These are phyloP conservation scores for Drosophila insularis DNA, from an alignment of 1,140 invertebrate genomes.

Conservation along the genomic window DNA sequence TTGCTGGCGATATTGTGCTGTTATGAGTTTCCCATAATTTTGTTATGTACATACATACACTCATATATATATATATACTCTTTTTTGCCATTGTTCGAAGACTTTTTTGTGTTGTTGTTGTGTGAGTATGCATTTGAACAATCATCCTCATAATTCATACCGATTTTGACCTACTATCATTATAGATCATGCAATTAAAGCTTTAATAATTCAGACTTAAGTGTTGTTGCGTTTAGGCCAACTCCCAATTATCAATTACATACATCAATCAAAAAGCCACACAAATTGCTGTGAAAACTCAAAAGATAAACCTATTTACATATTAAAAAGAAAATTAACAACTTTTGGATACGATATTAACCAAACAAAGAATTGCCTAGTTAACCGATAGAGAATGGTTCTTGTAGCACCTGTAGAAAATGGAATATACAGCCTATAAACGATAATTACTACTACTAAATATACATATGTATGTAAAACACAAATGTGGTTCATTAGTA, in stretches of 20 bases:
- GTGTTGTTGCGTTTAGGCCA: slow-evolving; percentile 61
- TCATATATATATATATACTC: slow-evolving; percentile 3
- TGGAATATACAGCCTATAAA: neutral
- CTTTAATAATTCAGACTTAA: slow-evolving; percentile 58
- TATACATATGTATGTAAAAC: slow-evolving; percentile 33
- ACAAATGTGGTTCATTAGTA: slow-evolving; percentile 71
- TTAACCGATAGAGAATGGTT: slow-evolving; percentile 49
- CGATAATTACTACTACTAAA: slow-evolving; percentile 17
- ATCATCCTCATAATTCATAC: slow-evolving; percentile 12
- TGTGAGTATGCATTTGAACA: slow-evolving; percentile 31
- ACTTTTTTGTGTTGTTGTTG: slow-evolving; percentile 17
- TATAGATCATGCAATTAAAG: slow-evolving; percentile 33
- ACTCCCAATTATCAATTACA: slow-evolving; percentile 40
- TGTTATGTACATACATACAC: slow-evolving; percentile 42
- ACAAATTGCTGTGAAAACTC: slow-evolving; percentile 74
- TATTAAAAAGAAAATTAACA: neutral
- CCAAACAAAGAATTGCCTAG: slow-evolving; percentile 38
- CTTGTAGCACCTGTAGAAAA: slow-evolving; percentile 61
- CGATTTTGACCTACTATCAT: slow-evolving; percentile 2
- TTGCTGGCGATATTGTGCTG: slow-evolving; percentile 50
- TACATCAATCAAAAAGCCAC: slow-evolving; percentile 50
- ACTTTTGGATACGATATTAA: slow-evolving; percentile 36
- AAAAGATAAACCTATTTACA: slow-evolving; percentile 30
- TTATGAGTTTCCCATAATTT: slow-evolving; percentile 22
- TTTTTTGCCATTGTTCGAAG: slow-evolving; percentile 12